Evolutionary conservation across 2,797 vertebrate species (phyloP), one percentile per base, ranked within the genome.

Genomic region (Parambassis ranga): DNA sequence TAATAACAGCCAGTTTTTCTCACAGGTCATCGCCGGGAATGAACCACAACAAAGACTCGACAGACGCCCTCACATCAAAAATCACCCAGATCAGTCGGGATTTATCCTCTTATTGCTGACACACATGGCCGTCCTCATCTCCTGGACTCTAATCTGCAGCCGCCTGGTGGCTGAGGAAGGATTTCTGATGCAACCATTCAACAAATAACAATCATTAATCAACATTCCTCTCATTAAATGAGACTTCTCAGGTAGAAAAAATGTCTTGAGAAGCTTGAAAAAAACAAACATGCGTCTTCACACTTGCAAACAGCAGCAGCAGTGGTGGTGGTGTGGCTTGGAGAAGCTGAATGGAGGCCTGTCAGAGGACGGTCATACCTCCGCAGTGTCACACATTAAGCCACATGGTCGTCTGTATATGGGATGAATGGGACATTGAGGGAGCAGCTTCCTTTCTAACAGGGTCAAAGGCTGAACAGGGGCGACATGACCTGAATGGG

Each of bases 401-500:
- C 28, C 84, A 55, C 53, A 56, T 46, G 60, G 50, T 73, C 65
- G 65, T 77, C 70, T 64, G 71, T 55, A 57, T 35, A 57, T 35
- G 52, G n/a, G 38, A 65, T 72, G 85, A 86, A 85, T 80, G 82
- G 69, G 63, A 80, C 73, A 73, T 51, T 67, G 55, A 80, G 70
- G 56, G 41, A 75, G 59, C 33, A 31, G 64, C 14, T 67, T 72
- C 68, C 53, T 58, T 58, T 66, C 71, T 52, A 60, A 69, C 62
- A 81, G 73, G 83, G 82, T 87, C 82, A 79, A 72, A 80, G 75
- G 78, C 76, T 81, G 83, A 88, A 65, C 79, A 33, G 75, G 75
- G 62, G 78, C 49, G 48, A 81, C 82, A 79, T 89, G 87, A 90
- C 87, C 85, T 88, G 86, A 86, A 89, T 87, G 87, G 75, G 68